Conservation (phyloP, 2,113 vertebrate genomes). For the Xenopus laevis region DNA sequence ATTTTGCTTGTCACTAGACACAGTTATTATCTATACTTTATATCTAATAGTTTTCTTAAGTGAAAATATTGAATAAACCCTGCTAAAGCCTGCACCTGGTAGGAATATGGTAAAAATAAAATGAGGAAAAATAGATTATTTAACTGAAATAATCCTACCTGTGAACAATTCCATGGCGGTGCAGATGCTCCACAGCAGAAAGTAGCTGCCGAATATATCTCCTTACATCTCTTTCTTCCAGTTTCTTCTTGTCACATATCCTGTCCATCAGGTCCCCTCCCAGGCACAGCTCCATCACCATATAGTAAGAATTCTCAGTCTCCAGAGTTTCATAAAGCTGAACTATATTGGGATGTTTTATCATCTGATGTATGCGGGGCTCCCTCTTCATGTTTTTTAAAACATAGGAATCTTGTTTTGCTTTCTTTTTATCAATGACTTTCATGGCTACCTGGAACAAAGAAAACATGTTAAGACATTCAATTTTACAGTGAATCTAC, state of each 20-base stretch:
- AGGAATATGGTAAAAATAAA: too few species aligned
- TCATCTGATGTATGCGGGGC: conserved; percentile 75
- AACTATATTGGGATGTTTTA: conserved; percentile 74
- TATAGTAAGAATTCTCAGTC: conserved; percentile 80
- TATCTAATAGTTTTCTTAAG: too few species aligned
- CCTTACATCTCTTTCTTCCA: conserved; percentile 72
- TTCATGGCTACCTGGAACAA: conserved; percentile 72
- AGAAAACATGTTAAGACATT: background rate
- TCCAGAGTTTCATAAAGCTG: conserved; percentile 74
- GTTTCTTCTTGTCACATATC: conserved; percentile 73
- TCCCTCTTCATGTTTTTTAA: conserved; percentile 79
- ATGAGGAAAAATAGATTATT: too few species aligned
- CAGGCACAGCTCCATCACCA: conserved; percentile 75
- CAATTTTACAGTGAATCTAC: too few species aligned
- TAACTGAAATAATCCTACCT: conserved; percentile 55
- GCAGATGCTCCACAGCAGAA: conserved; percentile 70
- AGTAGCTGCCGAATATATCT: conserved; percentile 75
- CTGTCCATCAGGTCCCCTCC: conserved; percentile 78
- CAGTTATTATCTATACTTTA: too few species aligned
- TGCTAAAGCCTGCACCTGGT: too few species aligned
- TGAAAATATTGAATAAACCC: too few species aligned
- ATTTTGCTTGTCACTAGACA: too few species aligned
- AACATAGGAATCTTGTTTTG: conserved; percentile 72
- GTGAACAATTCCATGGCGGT: conserved; percentile 72
- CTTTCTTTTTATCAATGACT: conserved; percentile 84